Conservation (phyloP, 1,140 invertebrate genomes). For the Fopius arisanus region DNA sequence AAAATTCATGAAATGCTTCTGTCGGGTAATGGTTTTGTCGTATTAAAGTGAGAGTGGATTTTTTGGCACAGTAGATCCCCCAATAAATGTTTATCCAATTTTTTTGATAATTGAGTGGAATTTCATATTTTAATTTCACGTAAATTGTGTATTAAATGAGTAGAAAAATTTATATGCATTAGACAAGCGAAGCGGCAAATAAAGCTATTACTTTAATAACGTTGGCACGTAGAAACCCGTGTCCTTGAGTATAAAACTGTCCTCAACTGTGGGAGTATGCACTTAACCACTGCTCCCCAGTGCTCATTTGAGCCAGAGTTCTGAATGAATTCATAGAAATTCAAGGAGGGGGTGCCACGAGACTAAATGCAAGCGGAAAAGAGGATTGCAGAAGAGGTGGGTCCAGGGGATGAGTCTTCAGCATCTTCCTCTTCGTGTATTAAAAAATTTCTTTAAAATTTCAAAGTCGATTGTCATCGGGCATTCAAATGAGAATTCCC, state of each 20-base stretch:
- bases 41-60: background rate
- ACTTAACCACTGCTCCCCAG: background rate
- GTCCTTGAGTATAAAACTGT: slow-evolving; percentile 8
- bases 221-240: slow-evolving; percentile 4
- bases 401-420: slow-evolving; percentile 9
- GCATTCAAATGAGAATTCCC: background rate
- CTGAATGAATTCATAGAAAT: slow-evolving; percentile 33
- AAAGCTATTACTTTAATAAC: slow-evolving; percentile 10
- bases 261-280: background rate
- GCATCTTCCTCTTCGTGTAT: too few species aligned
- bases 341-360: background rate
- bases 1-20: background rate
- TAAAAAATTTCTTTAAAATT: too few species aligned
- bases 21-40: background rate
- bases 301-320: slow-evolving; percentile 9
- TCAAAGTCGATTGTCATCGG: too few species aligned
- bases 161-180: background rate
- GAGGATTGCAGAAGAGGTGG: background rate
- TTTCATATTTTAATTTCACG: background rate
- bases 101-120: too few species aligned
- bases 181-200: background rate
- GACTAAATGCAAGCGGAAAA: background rate
- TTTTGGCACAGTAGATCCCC: background rate
- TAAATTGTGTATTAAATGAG: background rate
- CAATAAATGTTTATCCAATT: too few species aligned